phyloP scores from a whole-genome alignment of 2,113 vertebrate genomes.

The Ia io region DNA sequence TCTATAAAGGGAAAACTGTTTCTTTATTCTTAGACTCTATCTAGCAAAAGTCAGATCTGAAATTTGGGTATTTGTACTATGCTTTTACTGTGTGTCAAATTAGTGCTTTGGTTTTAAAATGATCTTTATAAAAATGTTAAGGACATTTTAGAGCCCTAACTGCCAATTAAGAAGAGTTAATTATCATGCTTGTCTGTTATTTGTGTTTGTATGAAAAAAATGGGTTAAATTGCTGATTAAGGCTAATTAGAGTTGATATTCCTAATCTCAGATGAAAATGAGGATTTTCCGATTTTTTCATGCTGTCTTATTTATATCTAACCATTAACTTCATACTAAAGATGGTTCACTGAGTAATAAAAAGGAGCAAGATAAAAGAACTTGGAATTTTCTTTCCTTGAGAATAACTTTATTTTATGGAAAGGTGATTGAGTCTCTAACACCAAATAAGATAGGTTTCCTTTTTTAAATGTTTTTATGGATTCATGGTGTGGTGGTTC shows the following conservation, averaged over 20 bases:
- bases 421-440: slow-evolving; percentile 16
- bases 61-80: slow-evolving; percentile 43
- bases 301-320: slow-evolving; percentile 63
- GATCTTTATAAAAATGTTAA: slow-evolving; percentile 31
- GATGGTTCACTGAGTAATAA: slow-evolving; percentile 65
- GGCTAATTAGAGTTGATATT: slow-evolving; percentile 42
- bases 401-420: slow-evolving; percentile 36
- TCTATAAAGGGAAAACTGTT: slow-evolving; percentile 59
- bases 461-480: slow-evolving; percentile 24
- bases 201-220: not conserved
- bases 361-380: slow-evolving; percentile 55
- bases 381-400: slow-evolving; percentile 53
- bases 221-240: slow-evolving; percentile 63
- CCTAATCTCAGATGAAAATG: slow-evolving; percentile 18
- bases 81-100: slow-evolving; percentile 46
- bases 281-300: slow-evolving; percentile 65
- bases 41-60: slow-evolving; percentile 59
- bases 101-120: slow-evolving; percentile 56
- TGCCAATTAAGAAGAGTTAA: slow-evolving; percentile 26
- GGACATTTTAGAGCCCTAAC: slow-evolving; percentile 5
- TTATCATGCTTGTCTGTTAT: slow-evolving; percentile 10
- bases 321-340: slow-evolving; percentile 64
- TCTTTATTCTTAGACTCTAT: slow-evolving; percentile 62
- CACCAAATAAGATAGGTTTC: slow-evolving; percentile 19
- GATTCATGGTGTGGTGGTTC: not conserved